phyloP scores from a whole-genome alignment of 2,797 vertebrate species.

The Tenualosa thibaudeaui region DNA sequence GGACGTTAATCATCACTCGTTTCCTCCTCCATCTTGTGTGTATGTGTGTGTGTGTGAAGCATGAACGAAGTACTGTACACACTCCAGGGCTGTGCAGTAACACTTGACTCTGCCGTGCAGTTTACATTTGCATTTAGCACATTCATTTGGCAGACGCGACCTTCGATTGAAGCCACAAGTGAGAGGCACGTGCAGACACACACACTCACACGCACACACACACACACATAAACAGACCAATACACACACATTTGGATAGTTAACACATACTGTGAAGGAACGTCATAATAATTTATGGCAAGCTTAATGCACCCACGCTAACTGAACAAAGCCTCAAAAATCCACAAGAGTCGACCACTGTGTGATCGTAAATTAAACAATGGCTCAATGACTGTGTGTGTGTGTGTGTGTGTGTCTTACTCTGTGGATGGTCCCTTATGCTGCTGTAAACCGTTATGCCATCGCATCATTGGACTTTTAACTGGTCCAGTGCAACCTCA shows the following conservation, averaged over 20 bases:
- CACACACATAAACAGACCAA: neutral
- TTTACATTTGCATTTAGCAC: slow-evolving; percentile 14
- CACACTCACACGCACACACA: neutral
- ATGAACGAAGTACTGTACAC: neutral
- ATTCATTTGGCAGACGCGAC: neutral
- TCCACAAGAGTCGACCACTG: neutral
- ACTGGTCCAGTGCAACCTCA: neutral
- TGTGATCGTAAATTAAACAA: neutral
- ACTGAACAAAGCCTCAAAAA: neutral
- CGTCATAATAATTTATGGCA: neutral
- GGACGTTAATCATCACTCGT: slow-evolving; percentile 53
- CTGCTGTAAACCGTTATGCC: neutral
- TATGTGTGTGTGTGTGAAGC: slow-evolving; percentile 3
- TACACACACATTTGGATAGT: neutral
- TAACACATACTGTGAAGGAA: neutral
- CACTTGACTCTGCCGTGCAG: neutral
- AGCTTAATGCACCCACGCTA: neutral
- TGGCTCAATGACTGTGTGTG: neutral
- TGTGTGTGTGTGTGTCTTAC: neutral
- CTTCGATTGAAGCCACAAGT: neutral
- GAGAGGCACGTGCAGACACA: neutral
- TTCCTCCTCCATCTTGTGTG: slow-evolving; percentile 32
- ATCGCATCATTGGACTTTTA: neutral
- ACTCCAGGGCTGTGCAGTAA: neutral
- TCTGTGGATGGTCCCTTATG: neutral